Evolutionary conservation across 2,113 vertebrate species (phyloP).

Genomic region (Antechinus stuartii): DNA sequence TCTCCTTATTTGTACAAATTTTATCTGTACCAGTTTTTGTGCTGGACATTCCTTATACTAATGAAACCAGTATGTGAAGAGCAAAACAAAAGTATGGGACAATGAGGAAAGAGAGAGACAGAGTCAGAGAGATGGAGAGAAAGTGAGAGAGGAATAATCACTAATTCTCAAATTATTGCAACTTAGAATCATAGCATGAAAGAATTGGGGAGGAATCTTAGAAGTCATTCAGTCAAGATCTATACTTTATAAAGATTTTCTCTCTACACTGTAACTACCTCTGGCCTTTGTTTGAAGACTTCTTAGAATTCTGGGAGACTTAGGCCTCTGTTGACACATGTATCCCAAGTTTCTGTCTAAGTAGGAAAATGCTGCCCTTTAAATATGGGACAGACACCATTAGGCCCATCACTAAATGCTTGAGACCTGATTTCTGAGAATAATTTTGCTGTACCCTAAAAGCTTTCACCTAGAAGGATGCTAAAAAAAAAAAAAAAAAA

Average conservation of each 20-base stretch:
- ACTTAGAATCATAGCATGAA: not conserved
- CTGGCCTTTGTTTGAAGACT: not conserved
- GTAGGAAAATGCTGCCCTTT: not conserved
- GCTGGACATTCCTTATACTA: not conserved
- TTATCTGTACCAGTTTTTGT: conserved; percentile 48
- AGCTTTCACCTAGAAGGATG: not conserved
- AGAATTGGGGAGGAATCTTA: not conserved
- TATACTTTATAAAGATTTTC: not conserved
- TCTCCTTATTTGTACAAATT: conserved; percentile 44
- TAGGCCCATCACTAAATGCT: not conserved
- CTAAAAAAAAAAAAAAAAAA: not conserved
- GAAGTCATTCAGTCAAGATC: not conserved
- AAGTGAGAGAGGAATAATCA: not conserved
- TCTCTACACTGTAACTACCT: not conserved
- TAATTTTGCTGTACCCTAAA: not conserved
- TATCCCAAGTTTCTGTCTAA: not conserved
- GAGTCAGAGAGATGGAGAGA: conserved; percentile 39
- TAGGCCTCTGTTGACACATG: not conserved
- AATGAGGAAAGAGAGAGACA: conserved; percentile 15
- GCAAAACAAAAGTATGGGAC: conserved; percentile 14
- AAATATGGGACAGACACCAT: not conserved
- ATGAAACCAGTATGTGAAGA: not conserved
- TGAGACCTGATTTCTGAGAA: not conserved
- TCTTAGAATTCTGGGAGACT: not conserved
- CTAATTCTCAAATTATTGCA: conserved; percentile 10